Conservation (phyloP, 2,888 invertebrate species). For the Hetaerina titia region DNA sequence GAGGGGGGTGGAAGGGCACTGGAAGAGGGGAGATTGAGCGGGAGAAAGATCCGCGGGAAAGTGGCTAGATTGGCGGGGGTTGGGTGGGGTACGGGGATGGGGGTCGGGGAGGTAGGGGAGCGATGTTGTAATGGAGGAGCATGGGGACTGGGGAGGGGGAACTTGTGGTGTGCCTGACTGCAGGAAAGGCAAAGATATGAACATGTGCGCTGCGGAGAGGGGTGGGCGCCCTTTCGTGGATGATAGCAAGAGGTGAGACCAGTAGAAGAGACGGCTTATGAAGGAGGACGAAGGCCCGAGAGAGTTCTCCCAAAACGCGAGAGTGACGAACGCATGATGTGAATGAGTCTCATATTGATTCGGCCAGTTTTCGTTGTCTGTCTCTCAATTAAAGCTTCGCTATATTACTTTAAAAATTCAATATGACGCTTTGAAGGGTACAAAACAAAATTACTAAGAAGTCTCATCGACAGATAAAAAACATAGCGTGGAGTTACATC, state of each 20-base stretch:
- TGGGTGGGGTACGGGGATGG: background rate
- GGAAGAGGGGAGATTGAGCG: slow-evolving; percentile 14
- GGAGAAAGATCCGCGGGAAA: slow-evolving; percentile 12
- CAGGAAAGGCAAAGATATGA: slow-evolving; percentile 44
- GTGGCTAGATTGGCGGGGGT: background rate
- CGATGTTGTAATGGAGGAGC: background rate
- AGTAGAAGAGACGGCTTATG: background rate
- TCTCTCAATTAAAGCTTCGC: background rate
- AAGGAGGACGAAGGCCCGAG: background rate
- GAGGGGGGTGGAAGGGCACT: background rate
- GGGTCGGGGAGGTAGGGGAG: background rate
- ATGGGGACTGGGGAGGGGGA: background rate
- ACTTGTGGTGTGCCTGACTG: background rate
- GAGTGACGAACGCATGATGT: background rate
- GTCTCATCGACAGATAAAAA: too few relatives aligned
- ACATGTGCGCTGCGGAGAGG: background rate
- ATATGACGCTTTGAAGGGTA: background rate
- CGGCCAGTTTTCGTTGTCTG: background rate
- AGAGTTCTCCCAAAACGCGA: background rate
- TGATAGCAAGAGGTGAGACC: background rate
- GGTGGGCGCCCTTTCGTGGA: background rate
- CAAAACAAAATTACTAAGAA: background rate
- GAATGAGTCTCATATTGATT: background rate
- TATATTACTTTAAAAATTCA: background rate
- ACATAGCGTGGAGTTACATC: too few relatives aligned